A percentile compares a stretch with the other conserved stretches of the same genome.
These are phyloP conservation scores for Hirundichthys speculiger DNA, from an alignment of 2,113 vertebrate species.

Conservation along the genomic window DNA sequence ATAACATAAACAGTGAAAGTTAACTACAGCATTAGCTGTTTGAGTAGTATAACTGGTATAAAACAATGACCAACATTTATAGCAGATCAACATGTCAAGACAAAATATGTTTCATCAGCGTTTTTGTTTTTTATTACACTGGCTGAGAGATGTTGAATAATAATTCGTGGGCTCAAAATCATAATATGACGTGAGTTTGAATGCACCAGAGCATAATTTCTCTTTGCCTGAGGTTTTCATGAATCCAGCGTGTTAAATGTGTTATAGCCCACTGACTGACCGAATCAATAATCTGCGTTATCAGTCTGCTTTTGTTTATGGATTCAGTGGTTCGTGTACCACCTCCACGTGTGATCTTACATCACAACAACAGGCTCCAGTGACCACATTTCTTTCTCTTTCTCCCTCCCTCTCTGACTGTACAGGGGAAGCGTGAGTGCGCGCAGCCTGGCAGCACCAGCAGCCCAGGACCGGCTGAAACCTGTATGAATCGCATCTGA, in stretches of 20 bases:
- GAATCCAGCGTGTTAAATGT: no score
- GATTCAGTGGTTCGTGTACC: neutral
- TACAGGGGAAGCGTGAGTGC: conserved; percentile 44
- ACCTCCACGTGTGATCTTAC: conserved; percentile 20
- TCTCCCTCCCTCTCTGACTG: conserved; percentile 28
- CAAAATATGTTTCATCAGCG: no score
- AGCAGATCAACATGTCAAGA: no score
- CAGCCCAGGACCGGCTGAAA: conserved; percentile 77
- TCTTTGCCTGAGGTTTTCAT: neutral
- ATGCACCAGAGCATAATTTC: no score
- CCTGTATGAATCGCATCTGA: conserved; percentile 68
- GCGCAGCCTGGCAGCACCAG: conserved; percentile 43
- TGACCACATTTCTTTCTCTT: conserved; percentile 16
- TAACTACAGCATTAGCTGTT: no score
- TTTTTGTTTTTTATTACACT: neutral
- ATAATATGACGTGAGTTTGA: neutral
- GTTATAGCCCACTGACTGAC: no score
- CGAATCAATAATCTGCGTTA: neutral
- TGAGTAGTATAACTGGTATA: no score
- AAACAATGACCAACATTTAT: no score
- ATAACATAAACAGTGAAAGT: no score
- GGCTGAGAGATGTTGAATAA: neutral
- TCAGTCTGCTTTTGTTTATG: neutral
- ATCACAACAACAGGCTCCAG: conserved; percentile 10
- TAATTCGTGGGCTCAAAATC: neutral